Percentiles rank a stretch among this genome's conserved stretches.
These are phyloP conservation scores for Rhombomys opimus DNA, from an alignment of 2,113 vertebrate species.

Conservation along the genomic window DNA sequence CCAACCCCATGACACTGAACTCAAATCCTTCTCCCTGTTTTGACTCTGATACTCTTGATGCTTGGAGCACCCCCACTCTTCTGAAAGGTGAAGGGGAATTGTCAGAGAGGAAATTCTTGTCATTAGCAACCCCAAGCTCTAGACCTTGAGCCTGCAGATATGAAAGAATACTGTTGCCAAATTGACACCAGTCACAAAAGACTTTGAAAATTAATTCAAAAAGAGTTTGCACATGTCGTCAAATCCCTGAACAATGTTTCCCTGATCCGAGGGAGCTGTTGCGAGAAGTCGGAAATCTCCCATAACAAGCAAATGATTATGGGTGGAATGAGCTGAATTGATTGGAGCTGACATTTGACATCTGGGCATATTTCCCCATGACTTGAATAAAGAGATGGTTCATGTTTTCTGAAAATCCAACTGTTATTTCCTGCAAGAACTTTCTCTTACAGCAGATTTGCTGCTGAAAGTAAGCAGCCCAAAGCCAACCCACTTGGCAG, in stretches of 20 bases:
- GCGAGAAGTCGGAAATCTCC: constrained; percentile 71
- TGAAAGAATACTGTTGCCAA: constrained; percentile 71
- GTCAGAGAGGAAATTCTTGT: constrained; percentile 65
- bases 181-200: constrained; percentile 80
- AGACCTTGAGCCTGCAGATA: constrained; percentile 73
- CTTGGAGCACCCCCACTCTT: not conserved
- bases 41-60: not conserved
- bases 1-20: constrained; percentile 19
- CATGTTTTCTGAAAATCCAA: constrained; percentile 51
- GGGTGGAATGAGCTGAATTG: constrained; percentile 44
- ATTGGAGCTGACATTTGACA: constrained; percentile 72
- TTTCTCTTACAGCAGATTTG: constrained; percentile 21
- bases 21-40: constrained; percentile 13
- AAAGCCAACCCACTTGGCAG: not conserved
- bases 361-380: constrained; percentile 60
- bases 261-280: constrained; percentile 68
- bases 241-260: constrained; percentile 73
- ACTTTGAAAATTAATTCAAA: constrained; percentile 82
- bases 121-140: constrained; percentile 58
- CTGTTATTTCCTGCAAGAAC: constrained; percentile 27
- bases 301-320: constrained; percentile 73
- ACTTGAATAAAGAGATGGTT: constrained; percentile 38
- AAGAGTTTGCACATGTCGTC: constrained; percentile 80
- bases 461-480: not conserved
- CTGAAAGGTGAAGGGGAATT: constrained; percentile 61